Evolutionary conservation across 2,797 vertebrate genomes (phyloP).

Genomic region (Galagoides demidoff): DNA sequence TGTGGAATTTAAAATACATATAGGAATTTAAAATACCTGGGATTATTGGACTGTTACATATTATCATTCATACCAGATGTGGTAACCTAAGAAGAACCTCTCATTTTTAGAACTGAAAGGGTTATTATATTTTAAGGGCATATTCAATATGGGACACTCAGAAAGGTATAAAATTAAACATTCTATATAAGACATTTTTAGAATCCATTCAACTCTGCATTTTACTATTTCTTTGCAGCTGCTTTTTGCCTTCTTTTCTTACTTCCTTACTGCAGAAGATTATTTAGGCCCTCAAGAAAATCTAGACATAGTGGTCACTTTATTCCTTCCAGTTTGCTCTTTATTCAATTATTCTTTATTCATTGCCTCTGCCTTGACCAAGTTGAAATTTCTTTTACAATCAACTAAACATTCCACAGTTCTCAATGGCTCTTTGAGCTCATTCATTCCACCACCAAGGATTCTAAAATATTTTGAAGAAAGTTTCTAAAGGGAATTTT

Average conservation of each 20-base stretch:
- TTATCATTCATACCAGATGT: not conserved
- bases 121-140: not conserved
- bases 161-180: not conserved
- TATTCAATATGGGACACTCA: not conserved
- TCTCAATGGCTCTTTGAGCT: not conserved
- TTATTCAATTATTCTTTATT: not conserved
- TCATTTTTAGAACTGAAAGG: not conserved
- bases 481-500: not conserved
- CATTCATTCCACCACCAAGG: not conserved
- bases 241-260: not conserved
- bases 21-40: not conserved
- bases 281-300: not conserved
- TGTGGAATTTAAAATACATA: not conserved
- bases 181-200: not conserved
- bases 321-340: not conserved
- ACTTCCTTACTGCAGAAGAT: not conserved
- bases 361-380: not conserved
- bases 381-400: not conserved
- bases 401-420: not conserved
- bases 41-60: not conserved
- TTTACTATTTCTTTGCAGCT: not conserved
- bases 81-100: not conserved
- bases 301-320: not conserved
- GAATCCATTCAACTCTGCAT: not conserved
- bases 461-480: conserved; percentile 12